Evolutionary conservation across 2,113 vertebrate species (phyloP).

Genomic region (Grantiella picta): DNA sequence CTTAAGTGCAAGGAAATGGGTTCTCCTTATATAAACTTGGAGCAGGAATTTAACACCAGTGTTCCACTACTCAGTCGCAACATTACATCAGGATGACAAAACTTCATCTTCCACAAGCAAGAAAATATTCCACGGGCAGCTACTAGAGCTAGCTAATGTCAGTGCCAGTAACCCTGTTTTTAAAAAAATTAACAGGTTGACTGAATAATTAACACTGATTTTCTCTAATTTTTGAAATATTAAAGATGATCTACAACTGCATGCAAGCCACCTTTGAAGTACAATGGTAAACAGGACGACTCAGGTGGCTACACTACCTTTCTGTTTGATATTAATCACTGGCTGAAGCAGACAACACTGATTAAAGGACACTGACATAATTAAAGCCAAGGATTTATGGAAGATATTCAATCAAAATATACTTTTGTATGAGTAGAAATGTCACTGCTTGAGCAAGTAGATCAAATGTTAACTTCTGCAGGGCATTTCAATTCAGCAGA

Average conservation of each 20-base stretch:
- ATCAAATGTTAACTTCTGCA: neutral
- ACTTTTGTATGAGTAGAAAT: neutral
- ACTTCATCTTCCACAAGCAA: neutral
- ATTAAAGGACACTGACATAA: slow-evolving; percentile 40
- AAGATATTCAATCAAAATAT: neutral
- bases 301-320: neutral
- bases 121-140: neutral
- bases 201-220: neutral
- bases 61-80: neutral
- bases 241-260: neutral
- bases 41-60: neutral
- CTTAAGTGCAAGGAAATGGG: neutral
- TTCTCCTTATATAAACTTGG: neutral
- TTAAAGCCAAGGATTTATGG: neutral
- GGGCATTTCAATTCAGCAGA: neutral
- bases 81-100: neutral
- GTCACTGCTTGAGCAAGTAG: neutral
- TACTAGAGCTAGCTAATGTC: neutral
- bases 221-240: neutral
- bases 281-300: slow-evolving; percentile 13
- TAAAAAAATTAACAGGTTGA: neutral
- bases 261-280: neutral
- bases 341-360: neutral
- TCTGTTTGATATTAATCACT: neutral
- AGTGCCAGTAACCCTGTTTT: neutral